Percentiles rank a stretch among this genome's conserved stretches.
phyloP scores from a whole-genome alignment of 2,797 vertebrate species.

The Poliocrania exsul region DNA sequence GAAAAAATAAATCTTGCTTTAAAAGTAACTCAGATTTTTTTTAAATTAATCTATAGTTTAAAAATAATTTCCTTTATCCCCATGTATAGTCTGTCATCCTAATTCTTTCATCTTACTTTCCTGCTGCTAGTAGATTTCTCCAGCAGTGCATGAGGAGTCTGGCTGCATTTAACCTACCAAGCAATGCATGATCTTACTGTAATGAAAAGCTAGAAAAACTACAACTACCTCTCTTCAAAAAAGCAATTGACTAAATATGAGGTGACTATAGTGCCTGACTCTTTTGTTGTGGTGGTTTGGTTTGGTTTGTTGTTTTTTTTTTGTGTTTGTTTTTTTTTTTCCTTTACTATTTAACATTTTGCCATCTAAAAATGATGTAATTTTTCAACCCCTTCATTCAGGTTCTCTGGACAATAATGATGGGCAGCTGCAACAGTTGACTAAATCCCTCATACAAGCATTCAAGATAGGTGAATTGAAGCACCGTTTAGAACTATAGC shows the following conservation, averaged over 20 bases:
- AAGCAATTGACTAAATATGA: background rate
- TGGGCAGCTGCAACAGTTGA: background rate
- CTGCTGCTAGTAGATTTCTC: background rate
- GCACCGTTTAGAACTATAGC: background rate
- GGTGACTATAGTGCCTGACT: fast-evolving
- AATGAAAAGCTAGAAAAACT: background rate
- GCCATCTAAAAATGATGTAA: fast-evolving
- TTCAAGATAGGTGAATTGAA: background rate
- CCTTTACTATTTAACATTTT: background rate
- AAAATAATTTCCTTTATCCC: background rate
- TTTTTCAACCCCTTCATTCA: background rate
- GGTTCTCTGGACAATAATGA: background rate
- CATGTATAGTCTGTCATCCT: background rate
- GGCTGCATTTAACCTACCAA: background rate
- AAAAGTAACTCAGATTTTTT: background rate
- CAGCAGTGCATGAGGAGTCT: background rate
- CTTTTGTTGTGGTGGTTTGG: background rate
- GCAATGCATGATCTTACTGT: background rate
- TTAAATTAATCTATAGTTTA: background rate
- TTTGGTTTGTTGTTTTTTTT: too few species aligned
- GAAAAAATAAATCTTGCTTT: background rate
- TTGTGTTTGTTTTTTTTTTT: too few species aligned
- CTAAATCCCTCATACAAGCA: background rate
- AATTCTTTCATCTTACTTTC: background rate
- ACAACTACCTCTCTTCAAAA: background rate